Evolutionary conservation across 1,140 invertebrate genomes (phyloP).

Genomic region (Lanistes nyassanus): DNA sequence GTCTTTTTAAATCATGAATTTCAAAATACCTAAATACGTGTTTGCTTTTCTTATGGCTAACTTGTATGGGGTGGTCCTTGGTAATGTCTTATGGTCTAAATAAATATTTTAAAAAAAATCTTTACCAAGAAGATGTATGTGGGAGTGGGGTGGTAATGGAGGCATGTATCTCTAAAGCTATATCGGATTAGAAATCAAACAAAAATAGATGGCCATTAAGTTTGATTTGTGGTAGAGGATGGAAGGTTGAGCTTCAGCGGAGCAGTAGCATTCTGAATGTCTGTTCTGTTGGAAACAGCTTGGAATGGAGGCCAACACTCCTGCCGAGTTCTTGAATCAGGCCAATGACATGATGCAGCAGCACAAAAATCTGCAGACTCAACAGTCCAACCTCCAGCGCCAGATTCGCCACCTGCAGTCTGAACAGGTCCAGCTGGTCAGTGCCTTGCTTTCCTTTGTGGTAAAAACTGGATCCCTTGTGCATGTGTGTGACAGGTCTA

Average conservation of each 20-base stretch:
- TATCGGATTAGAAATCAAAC: too few species aligned
- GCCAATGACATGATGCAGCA: slow-evolving; percentile 92
- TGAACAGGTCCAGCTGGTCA: slow-evolving; percentile 53
- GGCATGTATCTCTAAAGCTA: neutral
- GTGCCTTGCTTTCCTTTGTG: neutral
- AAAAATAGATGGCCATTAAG: neutral
- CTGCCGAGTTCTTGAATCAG: slow-evolving; percentile 86
- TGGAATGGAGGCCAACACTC: slow-evolving; percentile 84
- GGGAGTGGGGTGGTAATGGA: neutral
- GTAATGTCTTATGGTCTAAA: neutral
- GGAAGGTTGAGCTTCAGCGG: too few species aligned
- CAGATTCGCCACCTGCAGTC: slow-evolving; percentile 74
- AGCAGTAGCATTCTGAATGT: too few species aligned
- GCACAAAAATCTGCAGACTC: slow-evolving; percentile 90
- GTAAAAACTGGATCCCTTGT: neutral
- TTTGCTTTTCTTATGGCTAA: neutral
- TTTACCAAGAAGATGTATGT: neutral
- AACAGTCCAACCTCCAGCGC: slow-evolving; percentile 82
- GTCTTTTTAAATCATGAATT: too few species aligned
- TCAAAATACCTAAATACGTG: neutral
- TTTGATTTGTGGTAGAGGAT: slow-evolving; percentile 1
- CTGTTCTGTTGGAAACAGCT: slow-evolving; percentile 68
- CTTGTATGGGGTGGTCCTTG: neutral
- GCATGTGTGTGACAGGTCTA: neutral
- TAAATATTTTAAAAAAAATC: too few species aligned